Evolutionary conservation across 1,140 invertebrate genomes (phyloP).

Genomic region (Macrobrachium nipponense): DNA sequence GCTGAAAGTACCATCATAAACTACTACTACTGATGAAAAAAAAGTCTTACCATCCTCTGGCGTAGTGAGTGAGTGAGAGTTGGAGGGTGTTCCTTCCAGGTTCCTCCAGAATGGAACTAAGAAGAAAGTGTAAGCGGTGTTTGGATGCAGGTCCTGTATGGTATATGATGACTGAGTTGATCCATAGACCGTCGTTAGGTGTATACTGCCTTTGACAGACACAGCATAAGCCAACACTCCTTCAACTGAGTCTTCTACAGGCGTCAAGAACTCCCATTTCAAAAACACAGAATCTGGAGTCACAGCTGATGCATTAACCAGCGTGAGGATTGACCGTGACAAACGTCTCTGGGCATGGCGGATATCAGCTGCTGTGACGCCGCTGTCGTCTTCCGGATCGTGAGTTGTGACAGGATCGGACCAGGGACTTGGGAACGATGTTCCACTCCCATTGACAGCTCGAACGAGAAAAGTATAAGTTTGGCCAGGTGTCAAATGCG

Average conservation of each 20-base stretch:
- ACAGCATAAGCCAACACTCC: conserved; percentile 38
- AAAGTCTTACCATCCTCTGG: conserved; percentile 76
- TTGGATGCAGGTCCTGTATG: conserved; percentile 38
- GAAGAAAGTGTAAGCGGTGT: conserved; percentile 81
- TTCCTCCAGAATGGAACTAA: conserved; percentile 83
- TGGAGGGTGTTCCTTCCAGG: conserved; percentile 82
- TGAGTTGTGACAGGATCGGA: conserved; percentile 36
- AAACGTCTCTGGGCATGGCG: conserved; percentile 35
- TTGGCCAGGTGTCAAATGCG: conserved; percentile 32
- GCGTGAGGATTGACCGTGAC: conserved; percentile 15
- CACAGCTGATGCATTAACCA: conserved; percentile 12
- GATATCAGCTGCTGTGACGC: conserved; percentile 6
- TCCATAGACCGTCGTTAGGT: conserved; percentile 25
- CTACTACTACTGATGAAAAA: neutral
- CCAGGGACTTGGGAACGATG: conserved; percentile 44
- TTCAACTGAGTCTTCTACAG: conserved; percentile 25
- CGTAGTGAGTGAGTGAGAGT: conserved; percentile 78
- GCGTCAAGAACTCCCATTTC: conserved; percentile 29
- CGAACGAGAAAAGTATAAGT: conserved; percentile 45
- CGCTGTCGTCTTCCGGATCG: conserved; percentile 18
- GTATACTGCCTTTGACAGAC: conserved; percentile 14
- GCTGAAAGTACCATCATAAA: neutral
- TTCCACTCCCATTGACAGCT: conserved; percentile 33
- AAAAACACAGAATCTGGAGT: conserved; percentile 31
- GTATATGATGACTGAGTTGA: conserved; percentile 39